Percentiles rank a stretch among this genome's conserved stretches.
Conservation (phyloP, 2,113 vertebrate species). For the Ginglymostoma cirratum region DNA sequence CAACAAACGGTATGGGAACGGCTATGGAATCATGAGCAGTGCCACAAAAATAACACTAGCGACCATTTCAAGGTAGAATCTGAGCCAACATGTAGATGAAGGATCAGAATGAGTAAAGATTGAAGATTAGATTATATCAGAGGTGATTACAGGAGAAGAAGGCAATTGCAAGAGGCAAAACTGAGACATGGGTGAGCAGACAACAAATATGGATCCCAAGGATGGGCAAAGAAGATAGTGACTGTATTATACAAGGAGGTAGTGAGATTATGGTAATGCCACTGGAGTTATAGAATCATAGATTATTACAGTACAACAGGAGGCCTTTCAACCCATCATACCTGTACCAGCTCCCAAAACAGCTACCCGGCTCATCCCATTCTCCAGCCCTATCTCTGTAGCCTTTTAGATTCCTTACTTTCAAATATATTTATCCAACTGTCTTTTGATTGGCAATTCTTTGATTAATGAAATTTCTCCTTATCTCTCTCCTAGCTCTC, state of each 20-base stretch:
- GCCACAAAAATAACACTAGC: neutral
- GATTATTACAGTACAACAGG: no score
- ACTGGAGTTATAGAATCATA: no score
- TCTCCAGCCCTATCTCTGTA: no score
- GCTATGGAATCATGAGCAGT: neutral
- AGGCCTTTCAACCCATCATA: no score
- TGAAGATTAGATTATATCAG: neutral
- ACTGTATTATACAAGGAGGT: neutral
- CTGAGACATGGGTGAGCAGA: neutral
- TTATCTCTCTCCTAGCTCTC: no score
- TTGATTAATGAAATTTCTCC: no score
- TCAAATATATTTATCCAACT: no score
- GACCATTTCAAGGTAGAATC: neutral
- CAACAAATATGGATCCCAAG: neutral
- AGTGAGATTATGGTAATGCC: no score
- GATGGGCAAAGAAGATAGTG: neutral
- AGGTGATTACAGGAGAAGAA: neutral
- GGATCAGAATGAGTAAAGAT: neutral
- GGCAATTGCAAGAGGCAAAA: neutral
- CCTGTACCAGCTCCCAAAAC: no score
- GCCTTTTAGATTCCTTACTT: no score
- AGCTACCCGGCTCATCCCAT: no score
- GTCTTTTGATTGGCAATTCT: no score
- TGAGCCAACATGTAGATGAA: neutral
- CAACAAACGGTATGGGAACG: neutral